These are phyloP conservation scores for Tautogolabrus adspersus DNA, from an alignment of 2,113 vertebrate species.

Conservation along the genomic window DNA sequence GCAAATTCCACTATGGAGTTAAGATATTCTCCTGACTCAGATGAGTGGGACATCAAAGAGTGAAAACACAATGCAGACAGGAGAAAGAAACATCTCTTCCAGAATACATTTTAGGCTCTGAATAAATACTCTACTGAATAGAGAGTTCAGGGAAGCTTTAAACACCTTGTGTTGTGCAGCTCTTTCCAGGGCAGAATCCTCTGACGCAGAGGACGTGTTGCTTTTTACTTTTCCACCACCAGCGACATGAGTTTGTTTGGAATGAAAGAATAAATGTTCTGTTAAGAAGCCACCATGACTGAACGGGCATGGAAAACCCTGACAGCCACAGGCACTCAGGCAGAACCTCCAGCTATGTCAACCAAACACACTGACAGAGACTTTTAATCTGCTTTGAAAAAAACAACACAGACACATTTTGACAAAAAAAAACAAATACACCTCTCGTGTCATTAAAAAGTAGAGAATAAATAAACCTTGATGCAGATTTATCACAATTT, in stretches of 20 bases:
- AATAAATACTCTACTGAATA: constrained; percentile 8
- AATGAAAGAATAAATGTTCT: constrained; percentile 31
- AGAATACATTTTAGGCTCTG: constrained; percentile 10
- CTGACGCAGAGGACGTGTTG: not conserved
- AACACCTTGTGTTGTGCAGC: not conserved
- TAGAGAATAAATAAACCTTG: no score
- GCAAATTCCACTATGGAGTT: constrained; percentile 52
- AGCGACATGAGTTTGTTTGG: constrained; percentile 30
- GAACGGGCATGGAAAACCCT: constrained; percentile 21
- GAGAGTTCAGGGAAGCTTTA: not conserved
- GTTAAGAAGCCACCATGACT: constrained; percentile 7
- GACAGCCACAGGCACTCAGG: not conserved
- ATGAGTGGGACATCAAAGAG: constrained; percentile 36
- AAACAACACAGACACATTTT: not conserved
- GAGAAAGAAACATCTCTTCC: not conserved
- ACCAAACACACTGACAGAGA: not conserved
- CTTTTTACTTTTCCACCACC: constrained; percentile 37
- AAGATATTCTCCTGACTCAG: constrained; percentile 1
- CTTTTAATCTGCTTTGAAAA: not conserved
- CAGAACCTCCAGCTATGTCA: not conserved
- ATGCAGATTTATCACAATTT: no score
- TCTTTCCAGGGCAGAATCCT: constrained; percentile 17
- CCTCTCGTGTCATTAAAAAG: no score
- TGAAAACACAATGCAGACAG: not conserved
- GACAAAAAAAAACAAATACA: not conserved